Evolutionary conservation across 2,797 vertebrate genomes (phyloP).

Genomic region (Linurgus olivaceus): DNA sequence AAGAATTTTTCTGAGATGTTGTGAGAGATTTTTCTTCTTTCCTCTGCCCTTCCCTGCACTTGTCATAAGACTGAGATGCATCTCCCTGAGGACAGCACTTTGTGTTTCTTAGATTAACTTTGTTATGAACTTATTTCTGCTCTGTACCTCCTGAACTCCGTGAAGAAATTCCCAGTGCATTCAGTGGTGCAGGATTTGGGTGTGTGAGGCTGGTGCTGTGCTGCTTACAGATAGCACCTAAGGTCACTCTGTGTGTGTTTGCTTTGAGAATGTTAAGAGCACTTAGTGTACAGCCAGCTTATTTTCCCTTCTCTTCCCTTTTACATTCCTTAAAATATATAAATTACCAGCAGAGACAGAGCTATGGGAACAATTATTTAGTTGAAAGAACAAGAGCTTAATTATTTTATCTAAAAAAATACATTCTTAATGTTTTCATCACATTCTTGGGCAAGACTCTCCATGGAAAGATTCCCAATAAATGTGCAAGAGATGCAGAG

Average conservation of each 20-base stretch:
- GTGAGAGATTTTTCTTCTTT: background rate
- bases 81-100: background rate
- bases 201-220: background rate
- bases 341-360: background rate
- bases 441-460: background rate
- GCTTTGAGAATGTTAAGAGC: background rate
- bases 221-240: background rate
- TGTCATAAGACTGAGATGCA: background rate
- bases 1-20: background rate
- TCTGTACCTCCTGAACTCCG: background rate
- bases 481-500: background rate
- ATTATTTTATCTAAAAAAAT: background rate
- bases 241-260: conserved; percentile 5
- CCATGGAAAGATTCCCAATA: background rate
- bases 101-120: background rate
- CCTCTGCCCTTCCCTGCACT: rapidly evolving
- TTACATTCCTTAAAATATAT: background rate
- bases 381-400: background rate
- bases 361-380: background rate
- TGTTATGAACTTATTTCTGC: background rate
- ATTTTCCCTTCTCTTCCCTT: background rate
- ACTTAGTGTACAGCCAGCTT: background rate
- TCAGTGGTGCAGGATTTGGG: background rate
- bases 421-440: background rate
- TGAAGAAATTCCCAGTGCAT: background rate